Evolutionary conservation across 2,888 invertebrate genomes (phyloP), one percentile per base, ranked within the genome.

Genomic region (Lomographa bimaculata): DNA sequence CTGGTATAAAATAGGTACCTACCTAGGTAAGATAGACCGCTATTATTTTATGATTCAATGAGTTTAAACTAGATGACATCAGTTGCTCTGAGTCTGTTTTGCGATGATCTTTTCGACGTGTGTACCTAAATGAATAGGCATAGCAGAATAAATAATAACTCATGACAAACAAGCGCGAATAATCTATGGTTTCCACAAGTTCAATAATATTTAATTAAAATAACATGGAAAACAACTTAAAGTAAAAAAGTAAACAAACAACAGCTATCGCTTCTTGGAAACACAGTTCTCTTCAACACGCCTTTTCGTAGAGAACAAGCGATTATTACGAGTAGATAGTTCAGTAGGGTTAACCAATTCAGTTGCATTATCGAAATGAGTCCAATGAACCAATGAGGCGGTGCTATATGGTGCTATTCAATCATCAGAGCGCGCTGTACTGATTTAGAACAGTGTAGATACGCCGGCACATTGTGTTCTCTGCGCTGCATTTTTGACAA

Each of bases 401-500:
- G 51, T 46, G 50, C 52, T 64, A 67, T 73, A 29, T 29, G 54
- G 51, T 46, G 50, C 52, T 64, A 67, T 73, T 69, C 65, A 70
- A 67, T 69, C 69, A 71, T 60, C 44, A 38, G 44, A 14, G 11
- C 25, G 25, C 48, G 36, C 35, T 54, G 54, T 52, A 52, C 42
- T 43, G 27, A 53, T 50, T 50, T 55, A 57, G 52, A 53, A 42
- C 47, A 29, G 32, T 39, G 39, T 34, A 37, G n/a, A n/a, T n/a
- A 32, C 43, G 40, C 39, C 41, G 42, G 55, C 44, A 57, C 56
- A 57, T 57, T 61, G 64, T 65, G 61, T 48, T 63, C 57, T 64
- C 61, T 59, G 58, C 59, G 60, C 55, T 73, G 76, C 73, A 77
- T 81, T 79, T 83, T 84, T 85, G 85, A 69, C 80, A 81, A 64